A percentile compares a stretch with the other conserved stretches of the same genome.
phyloP scores from a whole-genome alignment of 2,113 vertebrate genomes.

The Oxyura jamaicensis region DNA sequence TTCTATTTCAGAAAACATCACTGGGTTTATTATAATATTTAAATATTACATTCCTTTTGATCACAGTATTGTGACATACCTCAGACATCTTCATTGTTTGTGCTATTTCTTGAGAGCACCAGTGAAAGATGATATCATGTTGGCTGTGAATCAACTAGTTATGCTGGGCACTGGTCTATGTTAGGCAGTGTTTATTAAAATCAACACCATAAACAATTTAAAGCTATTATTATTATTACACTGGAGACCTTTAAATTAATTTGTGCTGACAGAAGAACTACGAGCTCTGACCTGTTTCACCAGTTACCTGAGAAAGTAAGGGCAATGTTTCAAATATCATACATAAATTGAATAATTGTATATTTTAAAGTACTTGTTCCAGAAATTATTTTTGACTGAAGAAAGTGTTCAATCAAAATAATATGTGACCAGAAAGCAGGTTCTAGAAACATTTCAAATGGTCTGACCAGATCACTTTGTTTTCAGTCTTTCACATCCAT shows the following conservation, averaged over 20 bases:
- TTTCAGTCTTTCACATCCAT: not conserved
- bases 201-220: constrained; percentile 70
- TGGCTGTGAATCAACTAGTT: constrained; percentile 61
- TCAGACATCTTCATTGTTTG: constrained; percentile 77
- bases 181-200: constrained; percentile 59
- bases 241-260: constrained; percentile 65
- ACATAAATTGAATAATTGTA: not conserved
- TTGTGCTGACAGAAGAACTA: constrained; percentile 64
- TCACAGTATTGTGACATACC: constrained; percentile 75
- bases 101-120: constrained; percentile 53
- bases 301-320: not conserved
- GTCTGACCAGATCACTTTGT: not conserved
- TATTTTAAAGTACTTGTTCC: not conserved
- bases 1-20: constrained; percentile 73
- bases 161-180: constrained; percentile 40
- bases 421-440: not conserved
- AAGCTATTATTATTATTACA: constrained; percentile 58
- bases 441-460: not conserved
- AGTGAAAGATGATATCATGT: constrained; percentile 64
- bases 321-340: not conserved
- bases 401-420: not conserved
- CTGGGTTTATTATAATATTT: constrained; percentile 70
- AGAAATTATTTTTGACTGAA: not conserved
- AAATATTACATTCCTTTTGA: constrained; percentile 75
- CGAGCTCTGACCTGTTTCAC: constrained; percentile 39